Conservation (phyloP, 2,888 invertebrate genomes). For the Drosophila flavopinicola region DNA sequence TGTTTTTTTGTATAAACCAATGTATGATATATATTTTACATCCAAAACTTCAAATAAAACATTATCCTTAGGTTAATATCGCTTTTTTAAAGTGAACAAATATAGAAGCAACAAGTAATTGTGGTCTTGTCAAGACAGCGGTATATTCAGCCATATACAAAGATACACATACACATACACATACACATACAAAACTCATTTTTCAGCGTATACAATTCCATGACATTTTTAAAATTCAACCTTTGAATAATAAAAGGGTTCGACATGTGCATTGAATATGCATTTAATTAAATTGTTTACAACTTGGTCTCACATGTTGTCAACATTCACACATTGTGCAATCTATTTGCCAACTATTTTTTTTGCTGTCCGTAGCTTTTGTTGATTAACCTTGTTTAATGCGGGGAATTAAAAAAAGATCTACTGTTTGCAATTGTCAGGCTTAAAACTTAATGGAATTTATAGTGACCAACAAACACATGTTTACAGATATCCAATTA, state of each 20-base stretch:
- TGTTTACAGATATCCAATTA: not conserved
- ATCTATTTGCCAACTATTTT: constrained; percentile 15
- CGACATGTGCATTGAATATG: constrained; percentile 6
- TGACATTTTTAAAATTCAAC: not conserved
- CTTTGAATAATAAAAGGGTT: not conserved
- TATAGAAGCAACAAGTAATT: too few relatives aligned
- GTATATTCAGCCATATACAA: too few relatives aligned
- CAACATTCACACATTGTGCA: constrained; percentile 10
- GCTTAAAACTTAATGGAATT: constrained; percentile 1
- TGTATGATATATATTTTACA: too few relatives aligned
- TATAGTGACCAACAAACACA: not conserved
- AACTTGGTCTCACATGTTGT: constrained; percentile 22
- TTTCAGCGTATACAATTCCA: too few relatives aligned
- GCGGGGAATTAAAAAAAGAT: constrained; percentile 7
- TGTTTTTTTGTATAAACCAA: too few relatives aligned
- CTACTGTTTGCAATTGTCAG: constrained; percentile 13
- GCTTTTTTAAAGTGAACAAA: too few relatives aligned
- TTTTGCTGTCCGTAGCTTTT: not conserved
- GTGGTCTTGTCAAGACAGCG: too few relatives aligned
- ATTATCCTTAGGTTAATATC: too few relatives aligned
- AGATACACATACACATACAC: not conserved
- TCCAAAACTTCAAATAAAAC: too few relatives aligned
- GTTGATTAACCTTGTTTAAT: constrained; percentile 15
- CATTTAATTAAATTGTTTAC: constrained; percentile 47
- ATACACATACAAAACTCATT: too few relatives aligned